phyloP scores from a whole-genome alignment of 1,140 invertebrate species.

The Drosophila orosa region DNA sequence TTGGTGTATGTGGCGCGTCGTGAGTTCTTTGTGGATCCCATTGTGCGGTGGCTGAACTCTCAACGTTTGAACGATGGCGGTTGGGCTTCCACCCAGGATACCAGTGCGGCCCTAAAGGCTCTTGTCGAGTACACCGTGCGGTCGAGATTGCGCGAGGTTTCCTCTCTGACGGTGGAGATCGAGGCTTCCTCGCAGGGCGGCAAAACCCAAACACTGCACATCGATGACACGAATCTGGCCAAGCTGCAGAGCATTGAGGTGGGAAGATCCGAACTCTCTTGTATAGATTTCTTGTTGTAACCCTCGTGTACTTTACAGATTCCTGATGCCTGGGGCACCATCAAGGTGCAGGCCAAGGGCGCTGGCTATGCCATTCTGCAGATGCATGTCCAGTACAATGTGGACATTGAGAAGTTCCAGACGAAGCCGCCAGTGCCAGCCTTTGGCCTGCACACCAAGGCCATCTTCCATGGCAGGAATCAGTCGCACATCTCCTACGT shows the following conservation, averaged over 20 bases:
- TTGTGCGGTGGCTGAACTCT: conserved; percentile 96
- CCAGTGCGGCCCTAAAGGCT: conserved; percentile 94
- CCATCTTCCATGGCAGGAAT: conserved; percentile 94
- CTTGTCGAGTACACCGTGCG: conserved; percentile 95
- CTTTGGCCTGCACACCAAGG: conserved; percentile 89
- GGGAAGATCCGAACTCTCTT: conserved; percentile 60
- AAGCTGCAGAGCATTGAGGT: conserved; percentile 90
- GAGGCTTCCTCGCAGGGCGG: conserved; percentile 93
- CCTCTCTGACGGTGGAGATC: conserved; percentile 90
- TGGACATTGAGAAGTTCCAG: conserved; percentile 94
- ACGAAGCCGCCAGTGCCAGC: conserved; percentile 92
- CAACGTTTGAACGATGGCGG: conserved; percentile 96
- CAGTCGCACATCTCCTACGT: conserved; percentile 95
- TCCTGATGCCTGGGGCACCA: conserved; percentile 95
- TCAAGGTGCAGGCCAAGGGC: conserved; percentile 95
- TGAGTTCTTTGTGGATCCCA: conserved; percentile 91
- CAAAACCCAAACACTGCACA: conserved; percentile 87
- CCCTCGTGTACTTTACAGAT: conserved; percentile 86
- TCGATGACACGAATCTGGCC: conserved; percentile 91
- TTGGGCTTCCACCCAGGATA: conserved; percentile 96
- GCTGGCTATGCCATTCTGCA: conserved; percentile 96
- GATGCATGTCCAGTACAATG: conserved; percentile 97
- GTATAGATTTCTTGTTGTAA: background rate
- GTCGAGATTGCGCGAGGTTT: conserved; percentile 94
- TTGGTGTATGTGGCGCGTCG: conserved; percentile 93